Evolutionary conservation across 2,113 vertebrate species (phyloP).

Genomic region (Paedocypris sp.): DNA sequence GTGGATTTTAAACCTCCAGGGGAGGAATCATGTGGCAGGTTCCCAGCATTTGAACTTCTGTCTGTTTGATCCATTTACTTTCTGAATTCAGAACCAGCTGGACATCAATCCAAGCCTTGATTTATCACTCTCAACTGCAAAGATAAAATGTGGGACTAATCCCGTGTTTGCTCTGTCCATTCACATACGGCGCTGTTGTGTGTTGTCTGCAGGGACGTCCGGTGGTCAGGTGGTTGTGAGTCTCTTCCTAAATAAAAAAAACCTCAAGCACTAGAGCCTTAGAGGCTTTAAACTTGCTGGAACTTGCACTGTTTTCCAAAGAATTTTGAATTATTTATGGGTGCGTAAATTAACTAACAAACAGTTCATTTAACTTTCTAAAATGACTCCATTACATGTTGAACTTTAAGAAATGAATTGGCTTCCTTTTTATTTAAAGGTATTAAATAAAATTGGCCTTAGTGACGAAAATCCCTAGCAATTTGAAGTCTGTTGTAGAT

Average conservation of each 20-base stretch:
- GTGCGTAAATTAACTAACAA: too few species aligned
- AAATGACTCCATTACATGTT: too few species aligned
- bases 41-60: slow-evolving; percentile 44
- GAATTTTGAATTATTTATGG: too few species aligned
- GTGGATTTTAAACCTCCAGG: slow-evolving; percentile 35
- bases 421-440: too few species aligned
- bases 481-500: too few species aligned
- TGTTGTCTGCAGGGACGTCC: slow-evolving; percentile 46
- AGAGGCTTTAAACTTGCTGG: too few species aligned
- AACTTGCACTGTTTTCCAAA: too few species aligned
- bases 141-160: slow-evolving; percentile 55
- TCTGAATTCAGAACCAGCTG: slow-evolving; percentile 62
- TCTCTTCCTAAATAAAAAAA: slow-evolving; percentile 38
- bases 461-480: too few species aligned
- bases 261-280: too few species aligned
- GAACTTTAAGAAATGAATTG: too few species aligned
- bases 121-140: slow-evolving; percentile 55
- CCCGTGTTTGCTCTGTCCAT: slow-evolving; percentile 57
- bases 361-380: too few species aligned
- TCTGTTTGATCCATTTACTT: slow-evolving; percentile 47
- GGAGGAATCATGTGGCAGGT: slow-evolving; percentile 38
- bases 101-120: slow-evolving; percentile 60
- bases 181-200: slow-evolving; percentile 53
- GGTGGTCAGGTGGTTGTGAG: slow-evolving; percentile 36
- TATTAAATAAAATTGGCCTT: too few species aligned